Evolutionary conservation across 2,113 vertebrate genomes (phyloP).

Genomic region (Cyprinodon brontotheroides): DNA sequence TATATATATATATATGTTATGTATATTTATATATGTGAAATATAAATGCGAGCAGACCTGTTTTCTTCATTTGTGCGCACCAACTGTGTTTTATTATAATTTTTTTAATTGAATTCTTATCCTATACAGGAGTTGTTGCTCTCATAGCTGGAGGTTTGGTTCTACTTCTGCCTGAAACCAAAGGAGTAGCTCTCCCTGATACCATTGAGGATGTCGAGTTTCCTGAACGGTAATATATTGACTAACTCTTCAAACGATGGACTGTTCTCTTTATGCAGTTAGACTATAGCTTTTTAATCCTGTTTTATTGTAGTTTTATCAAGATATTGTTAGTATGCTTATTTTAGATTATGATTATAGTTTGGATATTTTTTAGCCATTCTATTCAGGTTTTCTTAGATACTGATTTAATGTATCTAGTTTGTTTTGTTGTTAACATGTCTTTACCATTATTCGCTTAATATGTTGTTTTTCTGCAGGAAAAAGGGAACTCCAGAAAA

Average conservation of each 20-base stretch:
- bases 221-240: slow-evolving; percentile 80
- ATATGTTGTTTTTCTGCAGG: slow-evolving; percentile 43
- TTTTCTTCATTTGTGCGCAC: no score
- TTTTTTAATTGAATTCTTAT: neutral
- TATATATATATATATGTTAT: no score
- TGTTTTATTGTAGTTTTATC: neutral
- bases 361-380: neutral
- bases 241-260: no score
- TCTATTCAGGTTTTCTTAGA: neutral
- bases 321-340: neutral
- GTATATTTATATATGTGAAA: no score
- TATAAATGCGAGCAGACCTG: no score
- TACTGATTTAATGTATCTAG: neutral
- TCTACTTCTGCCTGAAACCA: slow-evolving; percentile 91
- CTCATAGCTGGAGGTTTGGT: slow-evolving; percentile 86
- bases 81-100: no score
- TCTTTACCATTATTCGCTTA: neutral
- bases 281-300: neutral
- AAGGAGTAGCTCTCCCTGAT: slow-evolving; percentile 87
- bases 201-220: slow-evolving; percentile 91
- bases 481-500: slow-evolving; percentile 41
- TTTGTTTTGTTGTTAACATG: no score
- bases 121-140: slow-evolving; percentile 80
- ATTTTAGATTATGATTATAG: neutral
- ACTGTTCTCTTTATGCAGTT: neutral